Evolutionary conservation across 2,797 vertebrate genomes (phyloP), one percentile per base, ranked within the genome.

Genomic region (Thripadectes ignobilis): DNA sequence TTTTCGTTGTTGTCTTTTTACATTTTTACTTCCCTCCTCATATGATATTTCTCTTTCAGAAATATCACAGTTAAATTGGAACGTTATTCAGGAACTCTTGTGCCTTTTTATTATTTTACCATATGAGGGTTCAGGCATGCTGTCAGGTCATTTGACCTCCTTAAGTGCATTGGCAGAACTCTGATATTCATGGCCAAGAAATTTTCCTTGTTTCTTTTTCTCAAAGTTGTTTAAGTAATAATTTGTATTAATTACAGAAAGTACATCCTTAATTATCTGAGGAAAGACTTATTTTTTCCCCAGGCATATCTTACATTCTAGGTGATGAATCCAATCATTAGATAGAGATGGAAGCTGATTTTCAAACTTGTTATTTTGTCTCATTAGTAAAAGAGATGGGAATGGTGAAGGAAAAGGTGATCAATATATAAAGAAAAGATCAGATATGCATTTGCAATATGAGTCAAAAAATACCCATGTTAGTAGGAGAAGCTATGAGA

Each of bases 121-220:
- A 95, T 94, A 78, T 90, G 93, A 88, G 54, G 14, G 51, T 68
- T 85, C 69, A 92, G 94, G 85, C 92, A 69, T 55, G 21, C 86
- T 85, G 76, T 97, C 72, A 90, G 82, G 90, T 93, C 92, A 97
- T 95, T 94, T 95, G 93, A 95, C 90, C 85, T 95, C 85, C 85
- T 86, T 92, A 95, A 96, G 75, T 78, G 41, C 46, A 90, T 93
- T 95, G 94, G 88, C 88, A 93, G 94, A 90, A 55, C 30, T 88
- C 51, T 86, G 43, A 73, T 41, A 76, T 21, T 73, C n/a, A 68
- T 66, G 55, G 88, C 93, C 92, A 94, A 95, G 34, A 78, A 81
- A 72, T 78, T 81, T 62, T 81, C 43, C 39, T 88, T 86, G 38
- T 74, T 95, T 94, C 79, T 51, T 94, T 86, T 91, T 62, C 51